Evolutionary conservation across 2,113 vertebrate genomes (phyloP), one percentile per base, ranked within the genome.

Genomic region (Melierax canorus): DNA sequence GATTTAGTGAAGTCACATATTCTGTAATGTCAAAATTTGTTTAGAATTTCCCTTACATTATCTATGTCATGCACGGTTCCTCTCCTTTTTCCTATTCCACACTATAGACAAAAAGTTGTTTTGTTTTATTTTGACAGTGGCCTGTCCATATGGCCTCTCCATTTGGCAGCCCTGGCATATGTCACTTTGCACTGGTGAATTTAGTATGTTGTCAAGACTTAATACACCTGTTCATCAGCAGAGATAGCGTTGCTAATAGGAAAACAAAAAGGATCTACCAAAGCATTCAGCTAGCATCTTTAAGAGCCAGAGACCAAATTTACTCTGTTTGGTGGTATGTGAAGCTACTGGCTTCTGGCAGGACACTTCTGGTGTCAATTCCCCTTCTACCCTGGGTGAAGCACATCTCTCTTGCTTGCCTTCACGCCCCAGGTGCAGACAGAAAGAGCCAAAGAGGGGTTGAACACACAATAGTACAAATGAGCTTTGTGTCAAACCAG

Each of bases 401-500:
- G 27, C 15, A 22, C 1, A 0, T 55, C 16, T 30, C 32, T 26
- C n/a, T 20, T 45, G 43, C 19, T 36, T 20, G 11, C 30, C 26
- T 27, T 32, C 22, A 14, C 19, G 6, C 3, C 22, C 38, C 0
- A 0, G 38, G 3, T 56, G 21, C 38, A 24, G 38, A 21, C 63
- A 80, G 29, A 7, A 58, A n/a, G 36, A 53, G 53, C 36, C 68
- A 13, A 21, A 18, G 60, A 15, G 23, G 69, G 13, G 21, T 2
- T 32, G 39, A 34, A 14, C 10, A 5, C 7, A 1, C 0, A 2
- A 2, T 32, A 9, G 21, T 4, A 3, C 17, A 10, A 48, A 6
- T 26, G 68, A 67, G 23, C 58, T 72, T 12, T 39, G 46, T 8
- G 58, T 39, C 46, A 18, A 8, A 15, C 11, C 1, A 0, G 21